Evolutionary conservation across 2,797 vertebrate species (phyloP), one percentile per base, ranked within the genome.

Genomic region (Myotis findleyi): DNA sequence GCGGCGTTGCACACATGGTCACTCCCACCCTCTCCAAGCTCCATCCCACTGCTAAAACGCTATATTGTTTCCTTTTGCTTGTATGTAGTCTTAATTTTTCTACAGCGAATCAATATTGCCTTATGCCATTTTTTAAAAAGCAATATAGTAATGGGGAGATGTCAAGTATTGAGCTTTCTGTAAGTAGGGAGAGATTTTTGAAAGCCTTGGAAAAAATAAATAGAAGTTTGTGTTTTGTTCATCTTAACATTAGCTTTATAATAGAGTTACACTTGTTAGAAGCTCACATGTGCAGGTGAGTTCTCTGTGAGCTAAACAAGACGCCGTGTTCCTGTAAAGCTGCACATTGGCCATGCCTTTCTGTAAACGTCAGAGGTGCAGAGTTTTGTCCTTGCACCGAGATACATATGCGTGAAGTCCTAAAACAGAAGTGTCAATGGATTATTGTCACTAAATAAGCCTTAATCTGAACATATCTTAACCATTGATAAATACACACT

Each of bases 181-280:
- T 85, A 83, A 33, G 18, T 80, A 73, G 59, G 25, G 38, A 89
- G 66, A 55, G 7, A 12, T 30, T 51, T 81, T 73, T 75, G 72
- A 91, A 87, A 81, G 1, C 38, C 33, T 73, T 93, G 66, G 84
- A 68, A 93, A 44, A 89, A 89, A 76, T 27, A 49, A 77, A 47
- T 7, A 68, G n/a, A 80, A 92, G 62, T 13, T 66, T 76, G 8
- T 9, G 3, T 44, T 73, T 81, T 96, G 55, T 55, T 83, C 25
- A 82, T 87, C 66, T 51, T 71, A 23, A 90, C 23, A 51, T 62
- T 79, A 64, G 44, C 36, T 83, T 91, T 82, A 20, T 57, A 77
- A 49, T 30, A 69, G 30, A 79, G 36, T 4, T 66, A 82, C 13
- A 82, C 18, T 75, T 83, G 68, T 71, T 53, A 79, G 53, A 79